These are phyloP conservation scores for Hemicordylus capensis DNA, from an alignment of 2,113 vertebrate species.

Conservation along the genomic window DNA sequence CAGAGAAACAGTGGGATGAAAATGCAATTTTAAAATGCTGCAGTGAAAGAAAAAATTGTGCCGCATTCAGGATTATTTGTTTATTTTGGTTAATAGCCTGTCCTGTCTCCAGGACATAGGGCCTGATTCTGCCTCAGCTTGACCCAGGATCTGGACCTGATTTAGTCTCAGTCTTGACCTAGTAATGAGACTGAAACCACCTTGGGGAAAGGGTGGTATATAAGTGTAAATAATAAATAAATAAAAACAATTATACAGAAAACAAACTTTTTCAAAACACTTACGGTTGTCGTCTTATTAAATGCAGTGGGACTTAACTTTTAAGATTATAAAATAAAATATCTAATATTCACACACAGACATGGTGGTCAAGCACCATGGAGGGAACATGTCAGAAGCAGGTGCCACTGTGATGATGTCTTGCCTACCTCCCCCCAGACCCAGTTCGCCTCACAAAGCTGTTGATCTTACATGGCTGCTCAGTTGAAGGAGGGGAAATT, in stretches of 20 bases:
- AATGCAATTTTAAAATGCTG: not conserved
- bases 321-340: not conserved
- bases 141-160: no score
- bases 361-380: not conserved
- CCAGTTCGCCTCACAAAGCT: not conserved
- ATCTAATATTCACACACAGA: not conserved
- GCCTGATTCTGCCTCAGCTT: no score
- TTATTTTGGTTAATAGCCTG: not conserved
- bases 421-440: not conserved
- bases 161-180: no score
- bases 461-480: not conserved
- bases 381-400: not conserved
- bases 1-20: not conserved
- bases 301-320: not conserved
- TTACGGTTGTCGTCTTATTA: not conserved
- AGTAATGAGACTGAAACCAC: no score
- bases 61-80: not conserved
- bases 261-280: not conserved
- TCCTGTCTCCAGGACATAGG: no score
- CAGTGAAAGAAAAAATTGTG: not conserved
- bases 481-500: not conserved
- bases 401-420: no score
- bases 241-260: not conserved
- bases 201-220: no score
- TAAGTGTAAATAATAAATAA: no score